Conservation (phyloP, 2,797 vertebrate genomes). For the Gallinago stenura region DNA sequence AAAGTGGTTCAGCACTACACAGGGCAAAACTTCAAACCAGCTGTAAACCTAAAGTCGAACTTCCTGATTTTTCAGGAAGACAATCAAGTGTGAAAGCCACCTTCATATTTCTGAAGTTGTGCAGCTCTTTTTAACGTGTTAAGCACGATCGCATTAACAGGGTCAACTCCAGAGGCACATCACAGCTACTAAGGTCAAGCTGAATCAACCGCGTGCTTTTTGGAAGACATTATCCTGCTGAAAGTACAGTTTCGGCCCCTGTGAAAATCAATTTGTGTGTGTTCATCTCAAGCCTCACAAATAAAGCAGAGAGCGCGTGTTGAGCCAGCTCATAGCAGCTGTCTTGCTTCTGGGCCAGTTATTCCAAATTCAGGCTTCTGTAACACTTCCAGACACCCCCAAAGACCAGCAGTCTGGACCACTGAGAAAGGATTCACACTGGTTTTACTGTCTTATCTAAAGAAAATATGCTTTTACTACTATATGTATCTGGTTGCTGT, state of each 20-base stretch:
- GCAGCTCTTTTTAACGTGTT: not conserved
- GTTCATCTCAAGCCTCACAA: not conserved
- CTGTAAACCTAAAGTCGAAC: not conserved
- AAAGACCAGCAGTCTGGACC: not conserved
- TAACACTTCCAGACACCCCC: not conserved
- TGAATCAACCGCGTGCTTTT: accelerated
- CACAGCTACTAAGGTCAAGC: not conserved
- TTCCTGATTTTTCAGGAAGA: not conserved
- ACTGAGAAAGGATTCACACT: not conserved
- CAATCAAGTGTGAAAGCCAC: not conserved
- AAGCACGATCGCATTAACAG: not conserved
- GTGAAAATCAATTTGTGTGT: not conserved
- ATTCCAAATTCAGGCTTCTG: not conserved
- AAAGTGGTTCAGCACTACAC: not conserved
- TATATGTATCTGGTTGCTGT: not conserved
- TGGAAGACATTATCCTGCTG: not conserved
- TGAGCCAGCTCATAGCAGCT: not conserved
- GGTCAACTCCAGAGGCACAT: not conserved
- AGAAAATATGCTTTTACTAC: not conserved
- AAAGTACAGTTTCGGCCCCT: not conserved
- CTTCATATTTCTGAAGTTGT: not conserved
- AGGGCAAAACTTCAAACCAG: not conserved
- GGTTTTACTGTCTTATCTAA: not conserved
- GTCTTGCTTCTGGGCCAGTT: not conserved
- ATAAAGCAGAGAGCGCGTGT: accelerated